Conservation (phyloP, 1,140 invertebrate genomes). For the Papilio helenus region DNA sequence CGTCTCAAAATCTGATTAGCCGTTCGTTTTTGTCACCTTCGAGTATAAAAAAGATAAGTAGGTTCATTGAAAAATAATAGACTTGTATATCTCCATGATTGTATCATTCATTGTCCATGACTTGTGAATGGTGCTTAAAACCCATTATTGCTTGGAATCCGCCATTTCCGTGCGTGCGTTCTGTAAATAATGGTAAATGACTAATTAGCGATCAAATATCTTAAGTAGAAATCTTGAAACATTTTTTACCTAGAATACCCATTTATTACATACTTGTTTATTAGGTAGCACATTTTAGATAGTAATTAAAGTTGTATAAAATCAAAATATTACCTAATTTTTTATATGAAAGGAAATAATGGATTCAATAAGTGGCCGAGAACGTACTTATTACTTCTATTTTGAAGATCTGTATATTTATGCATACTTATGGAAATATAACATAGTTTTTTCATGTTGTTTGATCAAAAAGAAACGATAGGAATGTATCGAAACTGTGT, state of each 20-base stretch:
- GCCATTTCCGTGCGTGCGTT: slow-evolving; percentile 49
- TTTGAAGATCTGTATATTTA: too few relatives aligned
- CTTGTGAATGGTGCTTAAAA: slow-evolving; percentile 45
- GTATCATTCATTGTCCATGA: slow-evolving; percentile 41
- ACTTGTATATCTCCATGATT: slow-evolving; percentile 20
- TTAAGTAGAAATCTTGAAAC: slow-evolving; percentile 4
- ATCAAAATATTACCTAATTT: neutral
- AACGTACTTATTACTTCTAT: too few relatives aligned
- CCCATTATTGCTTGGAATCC: slow-evolving; percentile 44
- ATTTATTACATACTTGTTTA: neutral
- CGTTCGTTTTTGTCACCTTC: neutral
- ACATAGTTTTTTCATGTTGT: too few relatives aligned
- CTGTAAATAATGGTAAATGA: slow-evolving; percentile 42
- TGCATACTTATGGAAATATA: too few relatives aligned
- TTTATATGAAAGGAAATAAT: neutral
- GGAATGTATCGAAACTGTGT: too few relatives aligned
- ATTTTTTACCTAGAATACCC: neutral
- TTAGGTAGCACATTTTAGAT: neutral
- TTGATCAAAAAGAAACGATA: too few relatives aligned
- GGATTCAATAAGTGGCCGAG: neutral
- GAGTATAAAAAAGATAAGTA: slow-evolving; percentile 17
- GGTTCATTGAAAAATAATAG: slow-evolving; percentile 17
- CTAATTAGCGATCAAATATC: slow-evolving; percentile 31
- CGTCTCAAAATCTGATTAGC: neutral
- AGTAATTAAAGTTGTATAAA: neutral